phyloP scores from a whole-genome alignment of 30 jellyfish, hydroid and myxozoan genomes.

The Haliclystus octoradiatus region DNA sequence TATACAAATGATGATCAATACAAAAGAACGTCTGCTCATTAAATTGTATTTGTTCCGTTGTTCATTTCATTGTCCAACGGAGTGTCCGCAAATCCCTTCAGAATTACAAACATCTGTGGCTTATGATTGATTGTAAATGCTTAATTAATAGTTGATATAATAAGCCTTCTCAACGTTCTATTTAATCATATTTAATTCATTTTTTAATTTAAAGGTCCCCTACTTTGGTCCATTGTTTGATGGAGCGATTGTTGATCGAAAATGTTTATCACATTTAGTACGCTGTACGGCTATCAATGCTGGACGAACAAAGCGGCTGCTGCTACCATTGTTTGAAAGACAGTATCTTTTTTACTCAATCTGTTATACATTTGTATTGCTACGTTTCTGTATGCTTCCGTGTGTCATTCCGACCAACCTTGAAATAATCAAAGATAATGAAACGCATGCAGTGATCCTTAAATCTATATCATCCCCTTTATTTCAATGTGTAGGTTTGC shows the following conservation, averaged over 20 bases:
- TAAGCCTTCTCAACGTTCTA: too few species aligned
- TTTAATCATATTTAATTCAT: background rate
- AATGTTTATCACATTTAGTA: conserved; percentile 53
- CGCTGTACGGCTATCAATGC: conserved; percentile 83
- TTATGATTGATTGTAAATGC: too few species aligned
- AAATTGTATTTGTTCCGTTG: too few species aligned
- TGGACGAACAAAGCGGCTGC: conserved; percentile 70
- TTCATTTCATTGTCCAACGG: too few species aligned
- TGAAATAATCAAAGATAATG: too few species aligned
- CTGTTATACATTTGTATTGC: background rate
- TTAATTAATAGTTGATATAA: too few species aligned
- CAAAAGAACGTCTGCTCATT: too few species aligned
- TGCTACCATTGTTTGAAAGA: conserved; percentile 56
- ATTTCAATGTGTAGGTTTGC: too few species aligned
- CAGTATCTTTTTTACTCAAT: conserved; percentile 61
- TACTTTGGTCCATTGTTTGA: conserved; percentile 94
- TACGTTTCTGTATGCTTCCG: background rate
- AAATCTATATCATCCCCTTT: too few species aligned
- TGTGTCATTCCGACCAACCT: too few species aligned
- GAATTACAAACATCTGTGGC: background rate
- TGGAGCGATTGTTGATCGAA: conserved; percentile 88
- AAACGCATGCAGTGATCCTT: too few species aligned
- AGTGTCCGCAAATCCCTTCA: background rate
- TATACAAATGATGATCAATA: too few species aligned
- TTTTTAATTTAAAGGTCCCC: conserved; percentile 38